These are phyloP conservation scores for Myripristis murdjan DNA, from an alignment of 2,797 vertebrate genomes.

Conservation along the genomic window DNA sequence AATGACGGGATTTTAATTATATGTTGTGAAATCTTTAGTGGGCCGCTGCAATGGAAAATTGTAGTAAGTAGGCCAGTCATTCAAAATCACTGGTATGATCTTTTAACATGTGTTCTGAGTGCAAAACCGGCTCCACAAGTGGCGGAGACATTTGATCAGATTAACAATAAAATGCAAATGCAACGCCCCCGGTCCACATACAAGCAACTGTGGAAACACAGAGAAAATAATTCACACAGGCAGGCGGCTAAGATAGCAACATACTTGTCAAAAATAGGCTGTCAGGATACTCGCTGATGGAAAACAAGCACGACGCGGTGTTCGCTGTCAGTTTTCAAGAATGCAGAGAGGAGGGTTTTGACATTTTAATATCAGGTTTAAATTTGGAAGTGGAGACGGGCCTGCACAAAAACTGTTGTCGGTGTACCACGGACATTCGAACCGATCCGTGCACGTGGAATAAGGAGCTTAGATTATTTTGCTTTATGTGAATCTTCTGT, in stretches of 20 bases:
- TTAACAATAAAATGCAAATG: neutral
- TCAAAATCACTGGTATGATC: no score
- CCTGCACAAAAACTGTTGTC: no score
- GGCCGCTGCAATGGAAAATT: no score
- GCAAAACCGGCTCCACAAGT: neutral
- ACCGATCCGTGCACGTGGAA: neutral
- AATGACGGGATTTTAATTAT: no score
- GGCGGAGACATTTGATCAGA: neutral
- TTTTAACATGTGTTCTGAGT: no score
- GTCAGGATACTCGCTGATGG: neutral
- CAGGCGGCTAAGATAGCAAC: neutral
- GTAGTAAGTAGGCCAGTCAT: no score
- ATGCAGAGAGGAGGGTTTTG: neutral
- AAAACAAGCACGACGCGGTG: neutral
- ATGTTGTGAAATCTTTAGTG: no score
- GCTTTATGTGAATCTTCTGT: neutral
- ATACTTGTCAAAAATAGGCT: neutral
- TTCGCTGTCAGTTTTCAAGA: neutral
- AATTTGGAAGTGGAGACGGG: neutral
- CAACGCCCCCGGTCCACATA: neutral
- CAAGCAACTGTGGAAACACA: neutral
- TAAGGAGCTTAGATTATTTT: neutral
- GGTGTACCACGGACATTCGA: neutral
- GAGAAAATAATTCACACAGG: neutral
- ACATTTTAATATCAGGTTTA: constrained; percentile 10